Evolutionary conservation across 1,140 invertebrate species (phyloP).

Genomic region (Atopsyche davidsoni): DNA sequence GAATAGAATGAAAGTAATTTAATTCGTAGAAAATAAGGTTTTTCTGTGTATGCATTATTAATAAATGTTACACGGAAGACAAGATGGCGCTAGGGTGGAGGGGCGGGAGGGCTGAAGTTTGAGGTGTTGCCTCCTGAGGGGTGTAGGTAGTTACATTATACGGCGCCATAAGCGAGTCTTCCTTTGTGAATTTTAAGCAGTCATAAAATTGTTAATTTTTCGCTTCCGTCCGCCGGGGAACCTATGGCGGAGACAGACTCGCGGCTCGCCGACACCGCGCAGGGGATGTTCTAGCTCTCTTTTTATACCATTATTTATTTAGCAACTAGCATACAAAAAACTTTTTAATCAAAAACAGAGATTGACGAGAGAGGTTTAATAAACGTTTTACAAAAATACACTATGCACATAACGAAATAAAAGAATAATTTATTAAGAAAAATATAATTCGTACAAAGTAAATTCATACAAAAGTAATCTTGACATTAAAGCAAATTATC

Average conservation of each 20-base stretch:
- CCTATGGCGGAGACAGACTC: conserved; percentile 4
- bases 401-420: no score
- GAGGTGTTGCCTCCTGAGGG: neutral
- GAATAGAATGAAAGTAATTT: neutral
- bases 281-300: neutral
- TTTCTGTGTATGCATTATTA: neutral
- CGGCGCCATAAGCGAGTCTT: conserved; percentile 18
- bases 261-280: neutral
- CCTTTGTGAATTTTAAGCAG: conserved; percentile 30
- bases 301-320: no score
- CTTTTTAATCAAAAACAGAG: no score
- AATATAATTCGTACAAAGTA: neutral
- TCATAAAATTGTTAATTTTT: conserved; percentile 31
- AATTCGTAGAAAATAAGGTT: neutral
- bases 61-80: neutral
- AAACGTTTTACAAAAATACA: no score
- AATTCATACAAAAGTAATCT: neutral
- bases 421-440: neutral
- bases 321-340: no score
- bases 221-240: conserved; percentile 10
- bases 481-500: no score
- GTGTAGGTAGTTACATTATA: conserved; percentile 27
- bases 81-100: neutral
- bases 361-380: no score
- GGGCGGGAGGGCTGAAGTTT: neutral